These are phyloP conservation scores for Tridacna gigas DNA, from an alignment of 2,888 invertebrate species.

Conservation along the genomic window DNA sequence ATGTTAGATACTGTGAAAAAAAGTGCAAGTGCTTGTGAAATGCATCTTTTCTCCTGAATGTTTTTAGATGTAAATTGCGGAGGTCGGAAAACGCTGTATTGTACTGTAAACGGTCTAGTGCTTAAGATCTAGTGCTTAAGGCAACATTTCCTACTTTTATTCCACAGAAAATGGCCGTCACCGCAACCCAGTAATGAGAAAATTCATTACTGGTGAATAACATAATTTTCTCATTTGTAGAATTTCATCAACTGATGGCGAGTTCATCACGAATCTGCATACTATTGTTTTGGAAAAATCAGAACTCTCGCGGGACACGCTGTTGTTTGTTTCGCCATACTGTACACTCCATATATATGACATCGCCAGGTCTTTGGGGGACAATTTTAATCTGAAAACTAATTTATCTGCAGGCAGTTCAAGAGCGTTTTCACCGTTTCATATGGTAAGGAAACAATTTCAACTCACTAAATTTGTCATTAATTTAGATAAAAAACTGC, in stretches of 20 bases:
- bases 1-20: too few relatives aligned
- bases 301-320: slow-evolving; percentile 44
- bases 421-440: slow-evolving; percentile 35
- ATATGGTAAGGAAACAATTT: slow-evolving; percentile 50
- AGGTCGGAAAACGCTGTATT: too few relatives aligned
- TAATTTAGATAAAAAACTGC: slow-evolving; percentile 55
- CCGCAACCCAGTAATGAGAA: too few relatives aligned
- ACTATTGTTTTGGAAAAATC: slow-evolving; percentile 29
- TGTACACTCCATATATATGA: slow-evolving; percentile 39
- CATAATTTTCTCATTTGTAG: slow-evolving; percentile 20
- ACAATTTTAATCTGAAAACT: slow-evolving; percentile 37
- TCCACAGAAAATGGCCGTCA: too few relatives aligned
- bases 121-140: too few relatives aligned
- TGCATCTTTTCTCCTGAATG: too few relatives aligned
- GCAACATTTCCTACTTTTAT: too few relatives aligned
- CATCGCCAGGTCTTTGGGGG: slow-evolving; percentile 30
- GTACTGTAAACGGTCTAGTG: too few relatives aligned
- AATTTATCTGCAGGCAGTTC: slow-evolving; percentile 46
- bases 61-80: too few relatives aligned
- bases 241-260: slow-evolving; percentile 28
- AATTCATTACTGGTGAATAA: background rate
- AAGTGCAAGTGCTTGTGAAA: too few relatives aligned
- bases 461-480: slow-evolving; percentile 56
- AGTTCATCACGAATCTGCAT: slow-evolving; percentile 13
- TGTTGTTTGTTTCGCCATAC: slow-evolving; percentile 48